Evolutionary conservation across 2,888 invertebrate genomes (phyloP), one percentile per base, ranked within the genome.

Genomic region (Himalopsyche kuldschensis): DNA sequence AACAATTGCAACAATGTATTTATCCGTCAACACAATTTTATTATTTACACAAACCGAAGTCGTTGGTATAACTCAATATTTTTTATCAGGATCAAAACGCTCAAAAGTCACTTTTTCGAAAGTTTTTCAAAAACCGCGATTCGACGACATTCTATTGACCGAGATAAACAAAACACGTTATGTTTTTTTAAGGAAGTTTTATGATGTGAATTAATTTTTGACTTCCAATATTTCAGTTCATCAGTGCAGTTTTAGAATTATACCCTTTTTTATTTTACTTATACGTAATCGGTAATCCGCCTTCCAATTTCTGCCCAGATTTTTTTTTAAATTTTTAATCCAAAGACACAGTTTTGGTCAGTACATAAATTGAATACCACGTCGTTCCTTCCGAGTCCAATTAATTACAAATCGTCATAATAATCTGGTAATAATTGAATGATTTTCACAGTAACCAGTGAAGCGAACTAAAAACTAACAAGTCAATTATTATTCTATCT

Each of bases 321-420:
- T 41, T 48, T 32, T 41, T 20, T 63, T 24, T 79, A 76, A 35
- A 32, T 77, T 35, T 77, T 77, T 55, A 46, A 78, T 81, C 46
- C 81, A 84, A 84, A 81, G 84, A 84, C 84, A 81, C 84, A 84
- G 48, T 81, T 80, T 84, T 84, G 84, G 84, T 84, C 84, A 84
- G 84, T 84, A 84, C 84, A 78, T 79, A 48, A 48, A 48, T 79
- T 47, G 31, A 48, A 55, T 24, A 47, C 79, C 20, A 24, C 69
- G 27, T 27, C 55, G 24, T 69, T 69, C 4, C 15, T 55, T 24
- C 27, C 69, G 27, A 69, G 27, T 69, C 27, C 69, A 27, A 69
- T 69, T 27, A 20, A 27, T 69, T 69, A 69, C 27, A 69, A 55
- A 20, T 55, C n/a, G 24, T 8, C 27, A 69, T 69, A 24, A 30